Conservation (phyloP, 2,113 vertebrate species). For the Oryzias javanicus region DNA sequence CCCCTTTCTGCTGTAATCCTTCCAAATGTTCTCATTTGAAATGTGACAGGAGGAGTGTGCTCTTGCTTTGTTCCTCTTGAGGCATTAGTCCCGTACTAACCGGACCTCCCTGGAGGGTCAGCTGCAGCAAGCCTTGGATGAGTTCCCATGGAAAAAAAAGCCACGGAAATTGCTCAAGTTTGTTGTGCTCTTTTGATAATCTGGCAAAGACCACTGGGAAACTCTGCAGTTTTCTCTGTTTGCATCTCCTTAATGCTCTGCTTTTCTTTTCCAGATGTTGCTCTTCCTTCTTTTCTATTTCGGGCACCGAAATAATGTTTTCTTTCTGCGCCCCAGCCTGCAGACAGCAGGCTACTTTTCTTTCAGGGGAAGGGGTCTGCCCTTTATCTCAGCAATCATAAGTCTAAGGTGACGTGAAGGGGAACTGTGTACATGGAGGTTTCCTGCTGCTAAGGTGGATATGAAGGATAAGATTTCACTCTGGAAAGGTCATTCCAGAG, state of each 20-base stretch:
- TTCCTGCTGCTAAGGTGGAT: constrained; percentile 66
- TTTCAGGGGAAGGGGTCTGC: constrained; percentile 54
- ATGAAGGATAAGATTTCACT: constrained; percentile 59
- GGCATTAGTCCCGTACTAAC: constrained; percentile 54
- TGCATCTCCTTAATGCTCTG: constrained; percentile 45
- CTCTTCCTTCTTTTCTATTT: constrained; percentile 62
- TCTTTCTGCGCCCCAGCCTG: constrained; percentile 56
- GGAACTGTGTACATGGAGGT: constrained; percentile 46
- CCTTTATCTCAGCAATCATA: constrained; percentile 66
- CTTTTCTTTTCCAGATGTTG: constrained; percentile 57
- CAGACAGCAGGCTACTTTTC: constrained; percentile 59
- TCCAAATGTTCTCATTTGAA: constrained; percentile 32
- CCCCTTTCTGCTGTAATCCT: constrained; percentile 35
- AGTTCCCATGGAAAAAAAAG: constrained; percentile 63
- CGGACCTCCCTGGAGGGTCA: constrained; percentile 66
- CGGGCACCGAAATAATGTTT: constrained; percentile 63
- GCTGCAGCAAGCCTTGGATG: constrained; percentile 52
- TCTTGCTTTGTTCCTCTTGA: constrained; percentile 53
- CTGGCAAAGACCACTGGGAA: constrained; percentile 49
- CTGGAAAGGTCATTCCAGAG: constrained; percentile 62
- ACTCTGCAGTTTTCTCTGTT: constrained; percentile 47
- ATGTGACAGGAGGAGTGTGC: constrained; percentile 37
- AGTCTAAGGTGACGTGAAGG: constrained; percentile 57
- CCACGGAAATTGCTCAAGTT: constrained; percentile 70
- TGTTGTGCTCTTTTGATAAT: constrained; percentile 58